These are phyloP conservation scores for Diplodus sargus DNA, from an alignment of 2,797 vertebrate genomes.

Conservation along the genomic window DNA sequence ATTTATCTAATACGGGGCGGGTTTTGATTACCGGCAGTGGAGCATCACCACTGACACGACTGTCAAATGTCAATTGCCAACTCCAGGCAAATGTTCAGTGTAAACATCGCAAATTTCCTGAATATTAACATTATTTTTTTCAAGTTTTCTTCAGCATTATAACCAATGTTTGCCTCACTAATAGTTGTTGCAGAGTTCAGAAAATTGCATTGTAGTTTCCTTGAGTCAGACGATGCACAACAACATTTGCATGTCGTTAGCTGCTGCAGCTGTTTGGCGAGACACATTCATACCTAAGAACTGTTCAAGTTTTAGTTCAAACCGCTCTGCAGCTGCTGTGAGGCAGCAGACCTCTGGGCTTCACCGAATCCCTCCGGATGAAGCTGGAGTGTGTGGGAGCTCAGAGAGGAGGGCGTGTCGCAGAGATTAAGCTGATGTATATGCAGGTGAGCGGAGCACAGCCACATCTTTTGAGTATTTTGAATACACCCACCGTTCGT, in stretches of 20 bases:
- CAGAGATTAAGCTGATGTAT: constrained; percentile 23
- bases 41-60: no score
- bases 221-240: neutral
- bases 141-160: no score
- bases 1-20: no score
- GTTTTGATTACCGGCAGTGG: no score
- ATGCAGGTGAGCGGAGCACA: constrained; percentile 23
- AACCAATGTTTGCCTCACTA: neutral
- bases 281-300: neutral
- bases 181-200: neutral
- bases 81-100: no score
- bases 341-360: constrained; percentile 23
- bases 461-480: constrained; percentile 34
- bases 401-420: constrained; percentile 6
- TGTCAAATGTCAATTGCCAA: no score
- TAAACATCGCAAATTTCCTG: no score
- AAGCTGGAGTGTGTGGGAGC: constrained; percentile 20
- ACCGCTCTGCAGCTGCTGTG: neutral
- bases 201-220: neutral
- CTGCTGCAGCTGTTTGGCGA: neutral
- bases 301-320: neutral
- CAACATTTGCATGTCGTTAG: neutral
- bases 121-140: no score
- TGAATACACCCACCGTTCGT: constrained; percentile 41
- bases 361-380: constrained; percentile 13